phyloP scores from a whole-genome alignment of 2,797 vertebrate species.

The Merluccius polli region DNA sequence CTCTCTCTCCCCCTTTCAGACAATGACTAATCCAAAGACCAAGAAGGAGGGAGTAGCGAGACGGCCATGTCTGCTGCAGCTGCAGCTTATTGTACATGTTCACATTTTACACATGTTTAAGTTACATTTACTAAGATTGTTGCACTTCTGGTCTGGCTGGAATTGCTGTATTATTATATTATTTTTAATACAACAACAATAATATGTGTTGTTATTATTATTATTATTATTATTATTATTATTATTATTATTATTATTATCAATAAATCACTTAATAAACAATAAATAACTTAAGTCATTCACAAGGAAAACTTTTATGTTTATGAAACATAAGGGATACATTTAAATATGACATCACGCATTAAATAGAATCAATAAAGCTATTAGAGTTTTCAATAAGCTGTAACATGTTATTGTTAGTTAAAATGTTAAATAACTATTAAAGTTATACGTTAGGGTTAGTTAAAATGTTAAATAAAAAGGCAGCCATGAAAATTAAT shows the following conservation, averaged over 20 bases:
- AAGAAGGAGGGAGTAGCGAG: constrained; percentile 62
- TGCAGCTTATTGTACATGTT: constrained; percentile 67
- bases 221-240: too few relatives aligned
- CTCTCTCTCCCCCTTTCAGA: constrained; percentile 62
- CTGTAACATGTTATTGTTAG: too few relatives aligned
- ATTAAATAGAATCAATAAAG: too few relatives aligned
- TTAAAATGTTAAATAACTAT: too few relatives aligned
- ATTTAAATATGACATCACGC: not conserved
- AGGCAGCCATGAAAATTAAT: not conserved
- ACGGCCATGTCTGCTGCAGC: constrained; percentile 79
- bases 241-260: not conserved
- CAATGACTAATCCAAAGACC: constrained; percentile 89
- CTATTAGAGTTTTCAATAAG: too few relatives aligned
- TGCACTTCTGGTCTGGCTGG: not conserved
- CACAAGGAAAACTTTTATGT: not conserved
- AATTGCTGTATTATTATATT: not conserved
- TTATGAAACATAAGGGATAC: not conserved
- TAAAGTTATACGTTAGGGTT: not conserved
- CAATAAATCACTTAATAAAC: not conserved
- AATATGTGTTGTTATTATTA: too few relatives aligned
- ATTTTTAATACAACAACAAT: not conserved
- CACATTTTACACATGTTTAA: constrained; percentile 22
- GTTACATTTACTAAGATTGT: too few relatives aligned
- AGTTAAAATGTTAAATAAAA: not conserved
- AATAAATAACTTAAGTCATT: too few relatives aligned